These are phyloP conservation scores for Rhinogobius similis DNA, from an alignment of 2,113 vertebrate species.

Conservation along the genomic window DNA sequence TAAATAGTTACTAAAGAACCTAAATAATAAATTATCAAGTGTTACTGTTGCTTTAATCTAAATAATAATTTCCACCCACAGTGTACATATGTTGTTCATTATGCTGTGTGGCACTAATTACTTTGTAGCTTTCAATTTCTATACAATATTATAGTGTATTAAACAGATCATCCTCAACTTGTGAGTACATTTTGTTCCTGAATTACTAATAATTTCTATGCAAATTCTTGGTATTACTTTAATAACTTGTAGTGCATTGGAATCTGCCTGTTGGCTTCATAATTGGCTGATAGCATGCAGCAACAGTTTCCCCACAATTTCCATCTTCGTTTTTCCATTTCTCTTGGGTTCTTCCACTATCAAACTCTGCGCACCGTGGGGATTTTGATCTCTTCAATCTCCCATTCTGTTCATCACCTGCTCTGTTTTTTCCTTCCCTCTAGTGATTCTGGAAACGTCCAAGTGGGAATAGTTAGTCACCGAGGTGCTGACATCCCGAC, in stretches of 20 bases:
- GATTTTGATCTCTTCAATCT: slow-evolving; percentile 44
- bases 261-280: slow-evolving; percentile 57
- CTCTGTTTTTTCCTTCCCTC: slow-evolving; percentile 48
- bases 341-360: slow-evolving; percentile 48
- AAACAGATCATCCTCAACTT: background rate
- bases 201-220: slow-evolving; percentile 28
- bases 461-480: slow-evolving; percentile 58
- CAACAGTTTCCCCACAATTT: slow-evolving; percentile 31
- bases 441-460: slow-evolving; percentile 43
- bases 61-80: background rate
- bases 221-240: slow-evolving; percentile 46
- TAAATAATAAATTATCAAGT: no score
- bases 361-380: slow-evolving; percentile 36
- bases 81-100: background rate
- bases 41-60: no score
- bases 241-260: slow-evolving; percentile 45
- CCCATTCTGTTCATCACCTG: slow-evolving; percentile 14
- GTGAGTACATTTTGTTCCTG: no score
- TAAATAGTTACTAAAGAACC: no score
- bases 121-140: background rate
- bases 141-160: background rate
- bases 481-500: slow-evolving; percentile 58
- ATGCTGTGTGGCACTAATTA: background rate
- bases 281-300: slow-evolving; percentile 48
- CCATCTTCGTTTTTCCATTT: slow-evolving; percentile 25